Evolutionary conservation across 64 coral and sea anemone species (phyloP), one percentile per base, ranked within the genome.

Genomic region (Anthopleura sola): DNA sequence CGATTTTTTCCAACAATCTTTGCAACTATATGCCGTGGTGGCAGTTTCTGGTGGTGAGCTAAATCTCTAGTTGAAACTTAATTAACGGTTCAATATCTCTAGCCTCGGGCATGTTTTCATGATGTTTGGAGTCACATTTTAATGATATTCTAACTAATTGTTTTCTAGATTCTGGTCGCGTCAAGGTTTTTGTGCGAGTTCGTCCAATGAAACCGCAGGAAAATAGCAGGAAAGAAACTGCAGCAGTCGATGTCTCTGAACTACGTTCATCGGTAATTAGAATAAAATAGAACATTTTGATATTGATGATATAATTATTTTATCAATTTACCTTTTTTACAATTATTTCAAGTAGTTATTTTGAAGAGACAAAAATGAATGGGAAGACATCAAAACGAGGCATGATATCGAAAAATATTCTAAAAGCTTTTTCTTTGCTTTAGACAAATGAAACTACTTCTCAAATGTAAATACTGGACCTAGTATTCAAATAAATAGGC

Each of bases 121-220:
- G 17, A 26, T 26, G 24, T n/a, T 62, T 26, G 58, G 4, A 60
- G 3, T 24, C 21, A n/a, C 58, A 5, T 17, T 58, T 1, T 5
- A n/a, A 21, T 58, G 7, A 58, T 16, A 58, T 6, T 62, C 14
- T 62, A 62, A 4, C 58, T 62, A 10, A 46, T 81, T 81, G 18
- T 81, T 81, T 37, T 92, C 5, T 58, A 96, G 94, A 96, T 76
- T 89, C 94, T 55, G 90, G 90, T 13, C 83, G 94, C 40, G 94
- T 96, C 17, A 96, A 96, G 24, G 94, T 96, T 9, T 96, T 96
- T 58, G 94, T 96, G 5, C 82, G 94, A 53, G 87, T 96, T 37
- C 94, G 94, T 34, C 94, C 94, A 13, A 83, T 82, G 32, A 85
- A 89, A 57, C 90, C 87, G 3, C 90, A 96, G 36, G 94, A 96